These are phyloP conservation scores for Chaenodraco wilsoni DNA, from an alignment of 2,797 vertebrate genomes.

Conservation along the genomic window DNA sequence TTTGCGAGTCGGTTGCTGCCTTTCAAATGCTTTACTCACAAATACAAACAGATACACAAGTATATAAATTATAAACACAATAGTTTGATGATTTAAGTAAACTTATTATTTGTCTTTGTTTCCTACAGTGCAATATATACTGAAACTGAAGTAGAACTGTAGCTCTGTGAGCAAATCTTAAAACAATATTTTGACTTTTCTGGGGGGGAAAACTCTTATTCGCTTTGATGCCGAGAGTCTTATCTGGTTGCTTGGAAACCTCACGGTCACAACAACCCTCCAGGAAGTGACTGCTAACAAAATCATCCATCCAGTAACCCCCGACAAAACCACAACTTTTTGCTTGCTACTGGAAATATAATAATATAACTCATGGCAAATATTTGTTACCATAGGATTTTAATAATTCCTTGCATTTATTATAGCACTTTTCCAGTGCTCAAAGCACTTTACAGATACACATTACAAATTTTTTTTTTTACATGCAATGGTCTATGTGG, in stretches of 20 bases:
- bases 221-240: background rate
- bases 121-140: background rate
- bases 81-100: constrained; percentile 1
- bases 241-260: background rate
- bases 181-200: constrained; percentile 1
- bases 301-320: background rate
- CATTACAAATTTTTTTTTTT: no score
- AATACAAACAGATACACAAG: background rate
- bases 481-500: no score
- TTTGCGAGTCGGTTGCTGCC: no score
- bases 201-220: background rate
- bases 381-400: background rate
- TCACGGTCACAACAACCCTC: background rate
- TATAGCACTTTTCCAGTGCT: no score
- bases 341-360: background rate
- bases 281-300: background rate
- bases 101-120: background rate
- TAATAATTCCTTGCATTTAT: no score
- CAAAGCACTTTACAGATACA: no score
- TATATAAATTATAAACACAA: background rate
- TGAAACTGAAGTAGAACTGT: background rate
- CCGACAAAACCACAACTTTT: background rate
- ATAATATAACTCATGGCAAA: background rate
- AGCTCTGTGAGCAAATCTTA: background rate
- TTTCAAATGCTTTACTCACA: background rate